Evolutionary conservation across 2,888 invertebrate genomes (phyloP).

Genomic region (Morpho helenor): DNA sequence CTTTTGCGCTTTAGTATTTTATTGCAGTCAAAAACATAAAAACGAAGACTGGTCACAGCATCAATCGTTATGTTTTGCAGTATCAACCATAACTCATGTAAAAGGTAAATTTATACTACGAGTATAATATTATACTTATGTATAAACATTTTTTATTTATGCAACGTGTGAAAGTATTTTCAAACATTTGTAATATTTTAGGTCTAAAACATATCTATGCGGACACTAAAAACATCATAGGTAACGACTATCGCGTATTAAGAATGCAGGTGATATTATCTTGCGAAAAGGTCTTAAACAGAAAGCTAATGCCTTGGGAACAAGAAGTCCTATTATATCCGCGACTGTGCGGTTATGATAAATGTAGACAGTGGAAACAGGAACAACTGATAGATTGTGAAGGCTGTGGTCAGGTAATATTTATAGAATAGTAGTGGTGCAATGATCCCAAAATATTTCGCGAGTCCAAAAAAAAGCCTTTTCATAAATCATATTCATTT

Average conservation of each 20-base stretch:
- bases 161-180: not conserved
- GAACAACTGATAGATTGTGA: conserved; percentile 72
- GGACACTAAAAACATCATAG: conserved; percentile 63
- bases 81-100: conserved; percentile 77
- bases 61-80: conserved; percentile 79
- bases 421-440: too few relatives aligned
- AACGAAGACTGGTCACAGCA: conserved; percentile 79
- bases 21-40: conserved; percentile 81
- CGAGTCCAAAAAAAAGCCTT: too few relatives aligned
- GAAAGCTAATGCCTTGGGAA: conserved; percentile 82
- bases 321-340: conserved; percentile 85
- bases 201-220: conserved; percentile 77
- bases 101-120: conserved; percentile 56
- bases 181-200: conserved; percentile 31
- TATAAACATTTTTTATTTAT: not conserved
- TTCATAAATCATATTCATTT: too few relatives aligned
- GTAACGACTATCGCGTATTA: conserved; percentile 81
- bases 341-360: conserved; percentile 74
- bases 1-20: conserved; percentile 81
- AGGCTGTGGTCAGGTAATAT: conserved; percentile 76
- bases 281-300: conserved; percentile 77
- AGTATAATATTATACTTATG: not conserved
- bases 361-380: conserved; percentile 78
- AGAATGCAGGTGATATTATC: conserved; percentile 81
- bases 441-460: too few relatives aligned